These are phyloP conservation scores for Noctua janthe DNA, from an alignment of 2,888 invertebrate species.

Conservation along the genomic window DNA sequence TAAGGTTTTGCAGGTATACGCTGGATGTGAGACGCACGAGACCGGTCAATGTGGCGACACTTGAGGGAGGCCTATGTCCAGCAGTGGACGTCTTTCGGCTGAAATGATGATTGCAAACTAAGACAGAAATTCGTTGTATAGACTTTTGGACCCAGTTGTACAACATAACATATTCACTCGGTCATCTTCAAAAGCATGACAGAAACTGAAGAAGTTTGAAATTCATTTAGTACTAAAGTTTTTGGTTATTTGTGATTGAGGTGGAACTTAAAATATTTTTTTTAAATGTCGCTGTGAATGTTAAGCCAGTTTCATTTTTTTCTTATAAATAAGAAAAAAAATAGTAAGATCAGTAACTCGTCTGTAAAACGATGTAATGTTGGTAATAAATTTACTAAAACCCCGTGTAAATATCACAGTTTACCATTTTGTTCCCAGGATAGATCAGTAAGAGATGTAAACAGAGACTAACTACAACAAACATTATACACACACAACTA, in stretches of 20 bases:
- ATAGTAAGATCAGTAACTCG: neutral
- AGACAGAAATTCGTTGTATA: neutral
- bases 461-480: neutral
- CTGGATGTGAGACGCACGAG: too few relatives aligned
- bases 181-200: neutral
- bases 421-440: neutral
- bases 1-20: too few relatives aligned
- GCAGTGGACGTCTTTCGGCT: too few relatives aligned
- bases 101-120: too few relatives aligned
- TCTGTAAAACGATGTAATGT: neutral
- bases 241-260: neutral
- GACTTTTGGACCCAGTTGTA: neutral
- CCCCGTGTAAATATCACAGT: neutral
- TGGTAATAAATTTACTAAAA: neutral
- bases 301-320: neutral
- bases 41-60: too few relatives aligned
- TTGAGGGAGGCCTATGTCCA: too few relatives aligned
- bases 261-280: neutral
- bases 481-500: constrained; percentile 1
- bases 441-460: neutral
- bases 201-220: neutral
- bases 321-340: neutral
- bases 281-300: neutral
- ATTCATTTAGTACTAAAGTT: neutral
- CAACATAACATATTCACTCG: too few relatives aligned